Base-by-base conservation (phyloP, 2,797 vertebrate genomes). In the Halcyon badia region DNA sequence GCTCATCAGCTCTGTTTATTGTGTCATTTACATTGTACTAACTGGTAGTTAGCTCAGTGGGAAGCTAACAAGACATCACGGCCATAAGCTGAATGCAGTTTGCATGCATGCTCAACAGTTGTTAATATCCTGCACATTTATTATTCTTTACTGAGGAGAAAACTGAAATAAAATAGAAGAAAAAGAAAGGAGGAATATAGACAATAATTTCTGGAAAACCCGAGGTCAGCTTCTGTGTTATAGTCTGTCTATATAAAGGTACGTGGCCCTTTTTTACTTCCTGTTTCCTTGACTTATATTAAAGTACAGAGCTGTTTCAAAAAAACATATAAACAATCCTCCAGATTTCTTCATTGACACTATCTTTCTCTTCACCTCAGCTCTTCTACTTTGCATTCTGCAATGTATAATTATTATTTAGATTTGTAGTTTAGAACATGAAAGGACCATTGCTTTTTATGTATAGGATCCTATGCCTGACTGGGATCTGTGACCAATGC, bases 21-120 rank as follows among this genome's bases (percentile, higher is more conserved):
- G 19, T 72, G 48, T 37, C 56, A 69, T 91, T 91, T 95, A 54
- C 20, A 42, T 90, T 96, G 95, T 95, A 76, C 77, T 90, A 82
- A 41, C 90, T 85, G 37, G 28, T 92, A 75, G 60, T 80, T 92
- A 90, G 60, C 73, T 89, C 78, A 73, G 71, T 87, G 56, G 83
- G 90, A 96, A 94, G 20, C 77, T 91, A 85, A 84, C 72, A 86
- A 86, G 20, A 44, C 70, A 61, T 58, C 72, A 61, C 1, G 3
- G 17, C 41, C 71, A 82, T 44, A 70, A 92, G 52, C 28, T 73
- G 86, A 90, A 81, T 0, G 1, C 14, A 88, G 22, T 76, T 87
- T 88, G 10, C 39, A 84, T 44, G 42, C 54, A 91, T 51, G 56
- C 77, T 79, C 83, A 84, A 83, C 60, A 85, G 66, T 77, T 84